These are phyloP conservation scores for Austrolebias charrua DNA, from an alignment of 2,797 vertebrate species.

Conservation along the genomic window DNA sequence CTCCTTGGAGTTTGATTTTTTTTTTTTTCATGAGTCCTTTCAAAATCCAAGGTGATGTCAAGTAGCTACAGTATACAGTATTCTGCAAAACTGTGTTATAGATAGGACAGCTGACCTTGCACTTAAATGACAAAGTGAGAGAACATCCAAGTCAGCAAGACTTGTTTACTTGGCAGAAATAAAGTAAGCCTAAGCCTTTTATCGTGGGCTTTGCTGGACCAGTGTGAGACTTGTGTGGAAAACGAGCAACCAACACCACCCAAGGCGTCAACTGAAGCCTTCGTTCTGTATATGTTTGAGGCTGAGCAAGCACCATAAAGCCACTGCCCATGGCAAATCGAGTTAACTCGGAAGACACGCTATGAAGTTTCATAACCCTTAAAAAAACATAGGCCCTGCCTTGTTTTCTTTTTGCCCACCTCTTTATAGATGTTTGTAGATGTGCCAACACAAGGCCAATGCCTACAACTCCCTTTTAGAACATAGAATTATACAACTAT, in stretches of 20 bases:
- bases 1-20: conserved; percentile 6
- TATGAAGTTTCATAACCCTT: conserved; percentile 53
- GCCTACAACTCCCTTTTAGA: conserved; percentile 73
- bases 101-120: conserved; percentile 59
- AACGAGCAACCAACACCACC: conserved; percentile 48
- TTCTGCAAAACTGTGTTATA: conserved; percentile 35
- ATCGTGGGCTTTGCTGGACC: conserved; percentile 57
- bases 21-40: conserved; percentile 18
- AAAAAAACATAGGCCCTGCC: conserved; percentile 70
- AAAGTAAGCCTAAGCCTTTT: conserved; percentile 60
- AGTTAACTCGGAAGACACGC: conserved; percentile 61
- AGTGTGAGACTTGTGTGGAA: conserved; percentile 28
- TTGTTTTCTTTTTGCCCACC: conserved; percentile 65
- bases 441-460: conserved; percentile 64
- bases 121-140: conserved; percentile 71
- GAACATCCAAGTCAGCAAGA: conserved; percentile 64
- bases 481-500: conserved; percentile 75
- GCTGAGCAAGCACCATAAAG: conserved; percentile 33
- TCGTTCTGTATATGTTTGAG: conserved; percentile 44
- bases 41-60: conserved; percentile 36
- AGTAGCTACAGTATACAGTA: conserved; percentile 18
- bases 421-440: conserved; percentile 70
- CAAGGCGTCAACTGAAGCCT: conserved; percentile 53
- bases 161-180: conserved; percentile 75
- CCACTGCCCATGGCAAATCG: conserved; percentile 28